Evolutionary conservation across 2,113 vertebrate genomes (phyloP).

Genomic region (Saccopteryx bilineata): DNA sequence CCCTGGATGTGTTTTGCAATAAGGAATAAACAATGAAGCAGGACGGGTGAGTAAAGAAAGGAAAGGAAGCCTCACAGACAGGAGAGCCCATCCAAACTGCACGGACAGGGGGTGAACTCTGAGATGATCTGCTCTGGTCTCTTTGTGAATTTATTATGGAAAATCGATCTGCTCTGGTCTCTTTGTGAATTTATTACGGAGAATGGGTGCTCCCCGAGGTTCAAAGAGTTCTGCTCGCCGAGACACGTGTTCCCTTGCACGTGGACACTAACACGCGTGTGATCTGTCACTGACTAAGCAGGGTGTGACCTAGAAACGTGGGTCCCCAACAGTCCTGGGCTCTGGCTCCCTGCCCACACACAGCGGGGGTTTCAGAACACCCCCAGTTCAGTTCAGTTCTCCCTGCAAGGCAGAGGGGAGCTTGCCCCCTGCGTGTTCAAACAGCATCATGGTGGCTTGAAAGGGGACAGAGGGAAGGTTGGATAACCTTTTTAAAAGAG

Average conservation of each 20-base stretch:
- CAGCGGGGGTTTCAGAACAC: accelerated
- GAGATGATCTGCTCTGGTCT: not conserved
- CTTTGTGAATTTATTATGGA: not conserved
- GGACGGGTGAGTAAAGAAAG: not conserved
- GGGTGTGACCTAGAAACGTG: not conserved
- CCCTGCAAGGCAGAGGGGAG: not conserved
- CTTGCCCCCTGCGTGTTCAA: not conserved
- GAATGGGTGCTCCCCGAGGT: not conserved
- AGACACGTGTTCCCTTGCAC: not conserved
- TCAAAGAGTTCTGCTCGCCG: not conserved
- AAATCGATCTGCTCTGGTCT: not conserved
- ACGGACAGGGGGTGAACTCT: not conserved
- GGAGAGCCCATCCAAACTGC: not conserved
- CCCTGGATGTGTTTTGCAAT: not conserved
- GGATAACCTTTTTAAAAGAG: slow-evolving; percentile 24
- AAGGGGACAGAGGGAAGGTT: slow-evolving; percentile 13
- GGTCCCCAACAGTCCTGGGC: not conserved
- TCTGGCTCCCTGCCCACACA: not conserved
- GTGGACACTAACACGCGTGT: not conserved
- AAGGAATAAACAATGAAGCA: not conserved
- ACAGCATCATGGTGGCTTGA: not conserved
- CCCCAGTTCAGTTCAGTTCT: not conserved
- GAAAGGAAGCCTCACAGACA: not conserved
- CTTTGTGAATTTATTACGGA: not conserved
- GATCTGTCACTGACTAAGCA: not conserved